Evolutionary conservation across 2,113 vertebrate species (phyloP).

Genomic region (Synchiropus splendidus): DNA sequence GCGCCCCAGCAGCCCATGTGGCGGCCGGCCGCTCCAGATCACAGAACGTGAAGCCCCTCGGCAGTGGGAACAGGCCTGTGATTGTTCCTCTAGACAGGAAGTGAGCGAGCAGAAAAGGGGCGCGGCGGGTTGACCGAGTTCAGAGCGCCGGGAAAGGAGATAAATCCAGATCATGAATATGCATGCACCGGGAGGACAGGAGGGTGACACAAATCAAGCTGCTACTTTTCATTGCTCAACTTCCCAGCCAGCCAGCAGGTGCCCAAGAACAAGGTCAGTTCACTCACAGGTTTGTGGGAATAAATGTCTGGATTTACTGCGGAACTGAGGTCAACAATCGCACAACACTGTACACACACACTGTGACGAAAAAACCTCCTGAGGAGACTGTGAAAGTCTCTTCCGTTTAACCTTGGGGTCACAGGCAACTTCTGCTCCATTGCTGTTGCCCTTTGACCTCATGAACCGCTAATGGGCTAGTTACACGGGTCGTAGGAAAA

Average conservation of each 20-base stretch:
- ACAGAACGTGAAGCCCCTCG: slow-evolving; percentile 17
- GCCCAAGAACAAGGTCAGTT: too few relatives aligned
- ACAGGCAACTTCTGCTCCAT: slow-evolving; percentile 22
- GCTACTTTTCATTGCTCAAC: slow-evolving; percentile 9
- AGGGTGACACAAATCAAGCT: too few relatives aligned
- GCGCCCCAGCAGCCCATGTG: slow-evolving; percentile 19
- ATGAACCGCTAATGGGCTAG: slow-evolving; percentile 50
- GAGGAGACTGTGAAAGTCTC: slow-evolving; percentile 10
- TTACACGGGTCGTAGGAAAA: slow-evolving; percentile 43
- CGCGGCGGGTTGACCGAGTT: slow-evolving; percentile 44
- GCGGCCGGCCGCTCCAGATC: slow-evolving; percentile 26
- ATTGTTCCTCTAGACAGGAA: slow-evolving; percentile 61
- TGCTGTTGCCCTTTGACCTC: slow-evolving; percentile 56
- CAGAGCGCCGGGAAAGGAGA: slow-evolving; percentile 22
- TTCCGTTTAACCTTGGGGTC: slow-evolving; percentile 32
- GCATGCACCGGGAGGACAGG: too few relatives aligned
- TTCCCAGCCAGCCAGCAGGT: slow-evolving; percentile 4
- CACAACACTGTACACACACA: not conserved
- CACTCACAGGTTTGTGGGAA: too few relatives aligned
- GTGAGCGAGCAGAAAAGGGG: slow-evolving; percentile 43
- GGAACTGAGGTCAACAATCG: not conserved
- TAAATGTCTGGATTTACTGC: slow-evolving; percentile 1
- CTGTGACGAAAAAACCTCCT: too few relatives aligned
- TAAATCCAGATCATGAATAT: not conserved
- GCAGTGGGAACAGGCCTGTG: slow-evolving; percentile 47